phyloP scores from a whole-genome alignment of 2,888 invertebrate species.

The Cremastobaeus sp. region DNA sequence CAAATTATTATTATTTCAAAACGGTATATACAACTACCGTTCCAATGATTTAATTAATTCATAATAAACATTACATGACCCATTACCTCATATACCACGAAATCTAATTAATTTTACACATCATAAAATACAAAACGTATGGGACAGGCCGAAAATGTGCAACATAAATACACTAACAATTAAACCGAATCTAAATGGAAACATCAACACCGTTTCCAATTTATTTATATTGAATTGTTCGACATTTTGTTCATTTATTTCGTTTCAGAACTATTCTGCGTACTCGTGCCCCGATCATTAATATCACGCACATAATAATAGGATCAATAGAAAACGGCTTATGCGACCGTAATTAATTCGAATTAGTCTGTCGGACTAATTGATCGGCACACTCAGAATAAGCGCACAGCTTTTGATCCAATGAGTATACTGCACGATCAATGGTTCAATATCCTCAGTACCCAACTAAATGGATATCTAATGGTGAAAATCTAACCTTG shows the following conservation, averaged over 20 bases:
- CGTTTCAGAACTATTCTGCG: constrained; percentile 9
- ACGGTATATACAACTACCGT: neutral
- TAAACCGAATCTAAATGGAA: constrained; percentile 25
- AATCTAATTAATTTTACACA: constrained; percentile 39
- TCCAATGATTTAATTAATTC: constrained; percentile 24
- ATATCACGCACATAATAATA: constrained; percentile 44
- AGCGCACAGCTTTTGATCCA: constrained; percentile 34
- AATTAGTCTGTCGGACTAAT: constrained; percentile 57
- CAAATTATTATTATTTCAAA: no score
- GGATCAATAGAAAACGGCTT: constrained; percentile 53
- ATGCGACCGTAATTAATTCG: constrained; percentile 55
- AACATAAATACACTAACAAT: constrained; percentile 23
- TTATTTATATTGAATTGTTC: constrained; percentile 14
- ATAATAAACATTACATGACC: constrained; percentile 28
- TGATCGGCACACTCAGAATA: constrained; percentile 47
- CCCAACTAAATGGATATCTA: no score
- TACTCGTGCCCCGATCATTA: constrained; percentile 27
- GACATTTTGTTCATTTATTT: constrained; percentile 9
- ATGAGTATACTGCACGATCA: constrained; percentile 19
- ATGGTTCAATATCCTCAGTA: constrained; percentile 18
- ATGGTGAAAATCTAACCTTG: constrained; percentile 12
- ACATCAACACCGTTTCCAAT: constrained; percentile 10
- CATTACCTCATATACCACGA: constrained; percentile 27
- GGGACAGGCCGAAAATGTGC: constrained; percentile 5
- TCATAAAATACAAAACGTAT: constrained; percentile 28